Percentiles rank a stretch among this genome's conserved stretches.
These are phyloP conservation scores for Arnoldichthys spilopterus DNA, from an alignment of 2,797 vertebrate species.

Conservation along the genomic window DNA sequence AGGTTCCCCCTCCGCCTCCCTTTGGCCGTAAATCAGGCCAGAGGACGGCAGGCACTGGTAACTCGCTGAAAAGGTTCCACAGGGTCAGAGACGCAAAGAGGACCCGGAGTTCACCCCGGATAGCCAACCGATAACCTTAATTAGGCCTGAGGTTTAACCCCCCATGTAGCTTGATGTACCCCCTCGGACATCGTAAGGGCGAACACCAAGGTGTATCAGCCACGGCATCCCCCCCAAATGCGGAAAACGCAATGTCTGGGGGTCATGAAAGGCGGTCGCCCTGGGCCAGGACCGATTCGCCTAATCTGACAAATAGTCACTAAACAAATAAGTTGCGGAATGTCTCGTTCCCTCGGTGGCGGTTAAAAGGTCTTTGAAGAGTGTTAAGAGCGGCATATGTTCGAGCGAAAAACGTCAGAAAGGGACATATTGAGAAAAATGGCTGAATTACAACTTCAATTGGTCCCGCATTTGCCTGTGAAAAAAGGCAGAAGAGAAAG, in stretches of 20 bases:
- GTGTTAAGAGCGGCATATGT: slow-evolving; percentile 74
- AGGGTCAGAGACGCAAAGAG: slow-evolving; percentile 75
- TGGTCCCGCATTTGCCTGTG: slow-evolving; percentile 81
- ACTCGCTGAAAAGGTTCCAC: slow-evolving; percentile 79
- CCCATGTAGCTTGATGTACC: slow-evolving; percentile 49
- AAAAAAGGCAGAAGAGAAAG: slow-evolving; percentile 75
- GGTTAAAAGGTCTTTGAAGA: slow-evolving; percentile 67
- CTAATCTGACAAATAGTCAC: slow-evolving; percentile 73
- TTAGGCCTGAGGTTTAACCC: slow-evolving; percentile 54
- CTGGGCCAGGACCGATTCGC: slow-evolving; percentile 61
- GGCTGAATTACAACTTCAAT: slow-evolving; percentile 80
- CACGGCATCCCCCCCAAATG: slow-evolving; percentile 51
- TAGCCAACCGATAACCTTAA: slow-evolving; percentile 66
- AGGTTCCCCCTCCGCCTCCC: slow-evolving; percentile 54
- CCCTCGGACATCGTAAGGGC: slow-evolving; percentile 34
- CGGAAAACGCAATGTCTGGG: slow-evolving; percentile 62
- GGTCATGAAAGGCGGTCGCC: slow-evolving; percentile 65
- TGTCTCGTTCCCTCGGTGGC: slow-evolving; percentile 47
- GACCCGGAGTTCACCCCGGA: slow-evolving; percentile 60
- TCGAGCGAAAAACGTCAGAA: slow-evolving; percentile 75
- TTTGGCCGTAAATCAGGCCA: slow-evolving; percentile 78
- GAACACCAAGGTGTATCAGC: slow-evolving; percentile 39
- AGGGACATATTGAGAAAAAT: slow-evolving; percentile 81
- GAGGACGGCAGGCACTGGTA: slow-evolving; percentile 73
- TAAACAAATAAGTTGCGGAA: slow-evolving; percentile 63